Evolutionary conservation across 2,888 invertebrate genomes (phyloP).

Genomic region (Stenolophus ochropezus): DNA sequence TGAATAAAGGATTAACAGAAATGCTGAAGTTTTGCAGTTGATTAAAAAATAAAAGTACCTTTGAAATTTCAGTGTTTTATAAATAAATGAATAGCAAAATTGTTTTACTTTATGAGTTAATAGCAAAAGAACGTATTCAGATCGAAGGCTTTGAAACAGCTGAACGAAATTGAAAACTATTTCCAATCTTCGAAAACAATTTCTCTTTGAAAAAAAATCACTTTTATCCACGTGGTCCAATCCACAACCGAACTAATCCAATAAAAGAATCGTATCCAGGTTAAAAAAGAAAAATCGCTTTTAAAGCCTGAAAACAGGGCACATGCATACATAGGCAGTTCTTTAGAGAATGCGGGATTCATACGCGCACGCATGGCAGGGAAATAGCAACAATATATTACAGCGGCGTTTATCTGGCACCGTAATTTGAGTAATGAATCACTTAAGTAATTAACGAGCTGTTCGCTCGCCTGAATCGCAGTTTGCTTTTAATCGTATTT

Average conservation of each 20-base stretch:
- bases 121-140: neutral
- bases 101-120: neutral
- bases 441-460: slow-evolving; percentile 51
- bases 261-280: slow-evolving; percentile 8
- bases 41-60: neutral
- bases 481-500: slow-evolving; percentile 49
- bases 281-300: slow-evolving; percentile 36
- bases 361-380: neutral
- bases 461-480: slow-evolving; percentile 42
- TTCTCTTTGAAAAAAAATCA: slow-evolving; percentile 1
- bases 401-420: slow-evolving; percentile 45
- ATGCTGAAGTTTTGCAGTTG: no score
- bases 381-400: slow-evolving; percentile 49
- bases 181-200: neutral
- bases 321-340: slow-evolving; percentile 22
- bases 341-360: slow-evolving; percentile 8
- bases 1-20: no score
- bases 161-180: slow-evolving; percentile 5
- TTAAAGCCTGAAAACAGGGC: slow-evolving; percentile 25
- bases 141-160: neutral
- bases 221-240: slow-evolving; percentile 1
- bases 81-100: neutral
- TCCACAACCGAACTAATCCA: slow-evolving; percentile 24
- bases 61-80: neutral
- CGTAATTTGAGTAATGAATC: slow-evolving; percentile 54